These are phyloP conservation scores for Falco biarmicus DNA, from an alignment of 2,797 vertebrate species.

Conservation along the genomic window DNA sequence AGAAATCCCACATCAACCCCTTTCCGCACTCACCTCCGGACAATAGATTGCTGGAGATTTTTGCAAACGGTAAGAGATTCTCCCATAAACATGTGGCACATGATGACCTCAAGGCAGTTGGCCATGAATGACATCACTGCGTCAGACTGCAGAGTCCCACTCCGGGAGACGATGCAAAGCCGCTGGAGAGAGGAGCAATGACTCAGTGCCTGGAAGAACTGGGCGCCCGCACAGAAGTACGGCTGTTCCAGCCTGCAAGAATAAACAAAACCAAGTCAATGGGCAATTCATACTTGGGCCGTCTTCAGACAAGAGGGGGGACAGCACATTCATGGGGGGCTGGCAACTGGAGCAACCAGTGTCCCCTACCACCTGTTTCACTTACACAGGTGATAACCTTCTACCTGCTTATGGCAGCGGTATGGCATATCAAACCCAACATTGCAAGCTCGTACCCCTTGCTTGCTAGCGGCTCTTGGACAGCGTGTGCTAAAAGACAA, in stretches of 20 bases:
- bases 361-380: not conserved
- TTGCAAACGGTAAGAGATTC: slow-evolving; percentile 89
- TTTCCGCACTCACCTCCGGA: slow-evolving; percentile 84
- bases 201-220: slow-evolving; percentile 93
- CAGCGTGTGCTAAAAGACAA: not conserved
- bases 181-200: slow-evolving; percentile 88
- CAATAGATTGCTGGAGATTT: slow-evolving; percentile 88
- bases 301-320: not conserved
- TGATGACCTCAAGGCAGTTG: slow-evolving; percentile 82
- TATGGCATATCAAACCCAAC: not conserved
- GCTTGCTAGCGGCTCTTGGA: not conserved
- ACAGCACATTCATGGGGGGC: not conserved
- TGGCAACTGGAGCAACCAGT: not conserved
- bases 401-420: not conserved
- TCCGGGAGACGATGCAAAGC: slow-evolving; percentile 93
- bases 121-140: slow-evolving; percentile 89
- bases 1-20: not conserved
- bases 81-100: slow-evolving; percentile 96
- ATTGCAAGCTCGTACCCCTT: not conserved
- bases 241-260: slow-evolving; percentile 92
- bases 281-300: not conserved
- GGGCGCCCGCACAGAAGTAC: slow-evolving; percentile 86
- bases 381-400: not conserved
- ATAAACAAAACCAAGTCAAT: not conserved
- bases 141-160: slow-evolving; percentile 89